Conservation (phyloP, 2,113 vertebrate genomes). For the Cyphomyrus discorhynchus region DNA sequence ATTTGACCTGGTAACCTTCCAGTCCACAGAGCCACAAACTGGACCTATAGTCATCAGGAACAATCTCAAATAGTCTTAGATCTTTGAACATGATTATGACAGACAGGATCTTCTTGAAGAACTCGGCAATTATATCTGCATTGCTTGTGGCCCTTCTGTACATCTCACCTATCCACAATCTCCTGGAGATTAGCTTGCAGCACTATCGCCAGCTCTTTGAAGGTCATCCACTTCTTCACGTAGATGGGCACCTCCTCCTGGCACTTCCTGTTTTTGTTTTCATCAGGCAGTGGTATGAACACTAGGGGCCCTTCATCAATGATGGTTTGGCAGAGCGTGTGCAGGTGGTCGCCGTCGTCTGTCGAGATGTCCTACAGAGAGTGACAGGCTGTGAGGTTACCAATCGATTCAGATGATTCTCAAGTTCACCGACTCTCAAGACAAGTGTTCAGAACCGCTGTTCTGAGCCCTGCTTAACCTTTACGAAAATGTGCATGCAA, state of each 20-base stretch:
- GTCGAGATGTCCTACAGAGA: slow-evolving; percentile 81
- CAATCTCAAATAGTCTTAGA: neutral
- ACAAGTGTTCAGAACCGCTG: neutral
- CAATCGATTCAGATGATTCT: neutral
- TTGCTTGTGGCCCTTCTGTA: neutral
- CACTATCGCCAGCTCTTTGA: slow-evolving; percentile 82
- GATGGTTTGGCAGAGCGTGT: slow-evolving; percentile 76
- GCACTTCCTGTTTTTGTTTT: slow-evolving; percentile 75
- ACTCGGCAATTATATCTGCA: neutral
- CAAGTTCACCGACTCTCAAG: neutral
- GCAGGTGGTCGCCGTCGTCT: slow-evolving; percentile 79
- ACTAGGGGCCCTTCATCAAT: slow-evolving; percentile 83
- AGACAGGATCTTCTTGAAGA: neutral
- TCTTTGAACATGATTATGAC: neutral
- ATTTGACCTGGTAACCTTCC: neutral
- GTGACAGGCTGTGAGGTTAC: slow-evolving; percentile 13
- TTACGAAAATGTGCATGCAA: neutral
- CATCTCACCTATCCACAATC: slow-evolving; percentile 79
- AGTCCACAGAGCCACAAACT: neutral
- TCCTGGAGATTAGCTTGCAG: slow-evolving; percentile 86
- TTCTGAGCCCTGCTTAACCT: neutral
- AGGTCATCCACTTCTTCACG: slow-evolving; percentile 81
- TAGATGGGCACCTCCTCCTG: slow-evolving; percentile 85
- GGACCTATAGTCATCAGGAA: neutral
- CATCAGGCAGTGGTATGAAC: slow-evolving; percentile 79